A percentile compares a stretch with the other conserved stretches of the same genome.
Evolutionary conservation across 2,113 vertebrate genomes (phyloP).

Genomic region (Psittacula cyanocephala): DNA sequence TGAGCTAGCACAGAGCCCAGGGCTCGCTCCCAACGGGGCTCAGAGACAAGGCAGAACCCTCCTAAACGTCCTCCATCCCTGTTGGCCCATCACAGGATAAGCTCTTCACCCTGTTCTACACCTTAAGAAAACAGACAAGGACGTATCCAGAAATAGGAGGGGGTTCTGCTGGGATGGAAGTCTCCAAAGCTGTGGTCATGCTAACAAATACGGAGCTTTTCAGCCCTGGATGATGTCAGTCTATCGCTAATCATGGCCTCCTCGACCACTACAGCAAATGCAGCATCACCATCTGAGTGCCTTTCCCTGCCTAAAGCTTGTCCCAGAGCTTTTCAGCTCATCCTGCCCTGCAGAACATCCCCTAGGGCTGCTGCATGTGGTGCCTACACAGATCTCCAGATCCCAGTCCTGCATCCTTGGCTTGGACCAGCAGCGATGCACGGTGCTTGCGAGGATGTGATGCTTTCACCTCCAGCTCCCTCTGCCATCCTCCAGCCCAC

Average conservation of each 20-base stretch:
- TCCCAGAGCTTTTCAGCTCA: rapidly evolving
- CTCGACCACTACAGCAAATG: rapidly evolving
- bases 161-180: neutral
- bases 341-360: neutral
- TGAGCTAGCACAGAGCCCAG: neutral
- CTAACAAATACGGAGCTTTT: neutral
- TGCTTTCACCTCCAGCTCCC: neutral
- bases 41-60: neutral
- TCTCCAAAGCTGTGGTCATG: neutral
- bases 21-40: rapidly evolving
- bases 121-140: neutral
- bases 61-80: neutral
- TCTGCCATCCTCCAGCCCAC: neutral
- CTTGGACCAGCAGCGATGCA: neutral
- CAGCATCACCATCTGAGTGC: rapidly evolving
- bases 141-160: rapidly evolving
- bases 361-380: neutral
- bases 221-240: neutral
- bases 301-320: neutral
- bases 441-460: rapidly evolving
- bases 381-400: neutral
- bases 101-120: neutral
- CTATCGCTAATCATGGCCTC: neutral
- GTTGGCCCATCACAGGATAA: neutral
- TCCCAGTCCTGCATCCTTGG: neutral